These are phyloP conservation scores for Labroides dimidiatus DNA, from an alignment of 2,797 vertebrate species.

Conservation along the genomic window DNA sequence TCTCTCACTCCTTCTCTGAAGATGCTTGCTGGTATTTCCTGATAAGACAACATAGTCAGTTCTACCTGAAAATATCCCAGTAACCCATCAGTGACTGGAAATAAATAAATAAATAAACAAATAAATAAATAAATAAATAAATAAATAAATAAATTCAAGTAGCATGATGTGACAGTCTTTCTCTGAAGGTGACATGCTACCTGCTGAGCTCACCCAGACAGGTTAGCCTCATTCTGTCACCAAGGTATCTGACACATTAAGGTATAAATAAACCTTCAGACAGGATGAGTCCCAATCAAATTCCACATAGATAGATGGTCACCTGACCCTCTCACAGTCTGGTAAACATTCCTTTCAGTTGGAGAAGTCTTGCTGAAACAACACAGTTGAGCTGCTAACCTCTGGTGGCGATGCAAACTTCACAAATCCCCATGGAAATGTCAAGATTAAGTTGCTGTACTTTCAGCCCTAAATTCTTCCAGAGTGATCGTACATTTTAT, in stretches of 20 bases:
- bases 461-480: no score
- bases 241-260: constrained; percentile 6
- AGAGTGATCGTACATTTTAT: not conserved
- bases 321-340: not conserved
- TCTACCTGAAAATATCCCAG: constrained; percentile 8
- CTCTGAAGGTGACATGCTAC: constrained; percentile 16
- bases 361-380: not conserved
- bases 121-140: no score
- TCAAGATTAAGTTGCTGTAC: not conserved
- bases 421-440: constrained; percentile 6
- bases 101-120: no score
- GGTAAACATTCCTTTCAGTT: not conserved
- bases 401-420: not conserved
- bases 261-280: not conserved
- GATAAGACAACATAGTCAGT: constrained; percentile 9
- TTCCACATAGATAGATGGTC: not conserved
- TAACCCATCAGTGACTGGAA: constrained; percentile 4
- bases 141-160: no score
- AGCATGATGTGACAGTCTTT: constrained; percentile 5
- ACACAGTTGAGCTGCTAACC: not conserved
- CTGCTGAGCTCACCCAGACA: constrained; percentile 12
- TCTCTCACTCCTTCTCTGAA: constrained; percentile 25
- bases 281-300: not conserved
- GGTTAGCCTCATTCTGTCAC: constrained; percentile 16
- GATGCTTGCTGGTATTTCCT: constrained; percentile 12